These are phyloP conservation scores for Athalia rosae DNA, from an alignment of 2,888 invertebrate species.

Conservation along the genomic window DNA sequence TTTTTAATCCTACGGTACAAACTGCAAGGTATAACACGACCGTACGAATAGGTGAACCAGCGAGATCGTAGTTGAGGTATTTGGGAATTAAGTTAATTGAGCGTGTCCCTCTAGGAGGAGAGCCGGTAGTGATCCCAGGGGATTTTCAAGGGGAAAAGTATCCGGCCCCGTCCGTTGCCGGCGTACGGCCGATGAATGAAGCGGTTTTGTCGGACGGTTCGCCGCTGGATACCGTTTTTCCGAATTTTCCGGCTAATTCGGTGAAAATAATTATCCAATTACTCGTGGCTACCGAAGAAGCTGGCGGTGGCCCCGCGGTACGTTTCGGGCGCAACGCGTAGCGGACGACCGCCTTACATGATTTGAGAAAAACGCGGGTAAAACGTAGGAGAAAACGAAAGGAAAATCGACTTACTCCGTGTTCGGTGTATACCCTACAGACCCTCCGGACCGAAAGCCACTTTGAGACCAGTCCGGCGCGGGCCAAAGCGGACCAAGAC, in stretches of 20 bases:
- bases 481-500: conserved; percentile 49
- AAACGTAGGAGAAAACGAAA: conserved; percentile 1
- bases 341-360: no score
- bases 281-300: conserved; percentile 13
- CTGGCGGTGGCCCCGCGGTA: background rate
- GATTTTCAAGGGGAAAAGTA: conserved; percentile 12
- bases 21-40: no score
- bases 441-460: conserved; percentile 40
- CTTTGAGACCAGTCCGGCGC: conserved; percentile 42
- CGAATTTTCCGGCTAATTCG: conserved; percentile 12
- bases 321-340: no score
- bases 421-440: background rate
- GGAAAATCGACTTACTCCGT: background rate
- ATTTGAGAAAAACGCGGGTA: background rate
- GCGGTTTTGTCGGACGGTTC: conserved; percentile 9
- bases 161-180: background rate
- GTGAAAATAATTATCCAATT: conserved; percentile 36
- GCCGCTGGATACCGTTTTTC: conserved; percentile 9
- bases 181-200: background rate
- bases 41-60: no score
- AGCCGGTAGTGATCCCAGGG: conserved; percentile 6
- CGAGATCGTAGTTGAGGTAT: background rate
- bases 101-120: background rate
- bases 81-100: conserved; percentile 26
- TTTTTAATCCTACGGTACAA: no score